A percentile compares a stretch with the other conserved stretches of the same genome.
These are phyloP conservation scores for Corythornis cristatus DNA, from an alignment of 2,113 vertebrate species.

Conservation along the genomic window DNA sequence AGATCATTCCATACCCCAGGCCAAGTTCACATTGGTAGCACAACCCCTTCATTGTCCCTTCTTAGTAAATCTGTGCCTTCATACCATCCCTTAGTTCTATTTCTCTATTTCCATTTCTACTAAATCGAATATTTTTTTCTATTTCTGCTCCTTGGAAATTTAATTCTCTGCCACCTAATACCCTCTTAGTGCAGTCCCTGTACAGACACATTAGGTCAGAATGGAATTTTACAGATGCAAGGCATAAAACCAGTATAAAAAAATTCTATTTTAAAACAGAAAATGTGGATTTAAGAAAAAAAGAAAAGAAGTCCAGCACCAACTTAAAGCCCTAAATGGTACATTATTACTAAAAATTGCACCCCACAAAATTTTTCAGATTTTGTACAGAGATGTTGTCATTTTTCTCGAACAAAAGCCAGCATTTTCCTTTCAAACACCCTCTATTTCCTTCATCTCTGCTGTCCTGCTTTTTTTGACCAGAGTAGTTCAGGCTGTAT, in stretches of 20 bases:
- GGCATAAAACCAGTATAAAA: neutral
- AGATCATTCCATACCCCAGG: neutral
- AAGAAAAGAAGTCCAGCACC: neutral
- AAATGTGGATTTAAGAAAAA: neutral
- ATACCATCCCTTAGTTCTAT: neutral
- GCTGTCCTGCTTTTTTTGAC: neutral
- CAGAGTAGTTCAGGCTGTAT: neutral
- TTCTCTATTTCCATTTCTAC: neutral
- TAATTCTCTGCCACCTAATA: constrained; percentile 39
- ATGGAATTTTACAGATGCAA: constrained; percentile 21
- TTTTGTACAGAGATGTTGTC: neutral
- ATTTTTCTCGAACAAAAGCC: neutral
- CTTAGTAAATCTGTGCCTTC: neutral
- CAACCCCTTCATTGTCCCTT: neutral
- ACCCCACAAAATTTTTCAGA: neutral
- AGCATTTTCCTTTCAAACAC: neutral
- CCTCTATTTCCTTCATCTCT: neutral
- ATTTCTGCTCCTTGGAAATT: constrained; percentile 33
- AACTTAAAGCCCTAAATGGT: neutral
- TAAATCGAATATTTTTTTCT: constrained; percentile 34
- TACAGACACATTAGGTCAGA: neutral
- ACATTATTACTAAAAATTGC: neutral
- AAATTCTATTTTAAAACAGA: neutral
- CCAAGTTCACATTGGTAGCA: neutral
- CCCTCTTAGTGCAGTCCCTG: neutral